Conservation (phyloP, 2,113 vertebrate species). For the Erythrocebus patas region DNA sequence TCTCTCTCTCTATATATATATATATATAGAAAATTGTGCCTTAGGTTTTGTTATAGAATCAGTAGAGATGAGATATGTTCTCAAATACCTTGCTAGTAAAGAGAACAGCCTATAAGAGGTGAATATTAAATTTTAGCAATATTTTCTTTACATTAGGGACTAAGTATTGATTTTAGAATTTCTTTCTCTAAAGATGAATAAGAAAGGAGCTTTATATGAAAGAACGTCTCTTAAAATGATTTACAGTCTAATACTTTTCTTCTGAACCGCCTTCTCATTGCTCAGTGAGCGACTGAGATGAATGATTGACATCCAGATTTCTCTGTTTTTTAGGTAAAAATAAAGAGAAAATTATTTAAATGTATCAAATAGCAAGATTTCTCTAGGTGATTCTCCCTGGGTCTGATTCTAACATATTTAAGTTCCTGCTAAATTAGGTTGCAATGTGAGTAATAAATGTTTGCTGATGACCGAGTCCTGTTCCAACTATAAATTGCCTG, state of each 20-base stretch:
- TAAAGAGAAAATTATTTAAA: background rate
- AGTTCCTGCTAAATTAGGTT: background rate
- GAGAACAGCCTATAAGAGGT: background rate
- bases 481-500: background rate
- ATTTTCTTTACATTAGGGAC: background rate
- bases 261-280: background rate
- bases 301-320: background rate
- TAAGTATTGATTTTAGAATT: background rate
- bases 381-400: background rate
- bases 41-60: background rate
- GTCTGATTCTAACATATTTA: background rate
- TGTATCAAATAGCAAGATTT: background rate
- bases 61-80: background rate
- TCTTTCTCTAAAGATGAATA: background rate
- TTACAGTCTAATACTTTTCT: background rate
- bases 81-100: background rate
- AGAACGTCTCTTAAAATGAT: background rate
- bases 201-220: background rate
- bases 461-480: background rate
- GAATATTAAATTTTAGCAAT: background rate
- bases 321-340: background rate
- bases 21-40: background rate
- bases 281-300: background rate
- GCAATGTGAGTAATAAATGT: background rate
- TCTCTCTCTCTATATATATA: fast-evolving